Evolutionary conservation across 1,140 invertebrate genomes (phyloP).

Genomic region (Scaptomyza pallida): DNA sequence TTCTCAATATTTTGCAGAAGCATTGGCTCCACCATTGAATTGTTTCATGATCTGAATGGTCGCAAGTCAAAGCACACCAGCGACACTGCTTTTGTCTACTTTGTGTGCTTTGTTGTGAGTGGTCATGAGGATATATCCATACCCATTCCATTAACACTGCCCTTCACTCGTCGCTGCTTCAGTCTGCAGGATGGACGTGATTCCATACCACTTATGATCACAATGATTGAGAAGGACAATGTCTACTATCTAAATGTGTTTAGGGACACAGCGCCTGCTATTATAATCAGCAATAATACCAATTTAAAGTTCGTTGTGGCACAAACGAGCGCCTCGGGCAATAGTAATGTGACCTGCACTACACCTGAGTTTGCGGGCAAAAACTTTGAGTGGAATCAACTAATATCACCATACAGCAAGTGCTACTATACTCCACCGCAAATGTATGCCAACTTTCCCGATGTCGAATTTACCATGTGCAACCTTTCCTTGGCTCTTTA

Average conservation of each 20-base stretch:
- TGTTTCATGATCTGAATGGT: constrained; percentile 69
- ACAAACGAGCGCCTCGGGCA: constrained; percentile 73
- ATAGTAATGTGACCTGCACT: constrained; percentile 72
- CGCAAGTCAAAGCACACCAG: constrained; percentile 54
- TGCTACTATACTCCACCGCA: constrained; percentile 81
- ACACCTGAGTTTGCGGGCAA: constrained; percentile 68
- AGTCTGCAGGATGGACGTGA: constrained; percentile 64
- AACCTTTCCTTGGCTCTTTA: constrained; percentile 73
- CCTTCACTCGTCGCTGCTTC: constrained; percentile 74
- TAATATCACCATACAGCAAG: constrained; percentile 57
- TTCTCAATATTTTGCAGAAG: constrained; percentile 1
- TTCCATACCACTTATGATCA: constrained; percentile 71
- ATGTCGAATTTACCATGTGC: constrained; percentile 74
- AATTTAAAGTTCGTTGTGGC: constrained; percentile 74
- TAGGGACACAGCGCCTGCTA: constrained; percentile 61
- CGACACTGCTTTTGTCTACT: constrained; percentile 75
- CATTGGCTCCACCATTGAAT: constrained; percentile 55
- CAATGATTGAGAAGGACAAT: constrained; percentile 70
- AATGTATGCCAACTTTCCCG: constrained; percentile 77
- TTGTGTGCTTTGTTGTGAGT: constrained; percentile 59
- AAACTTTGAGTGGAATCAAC: constrained; percentile 78
- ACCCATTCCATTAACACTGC: constrained; percentile 63
- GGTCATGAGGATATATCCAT: constrained; percentile 62
- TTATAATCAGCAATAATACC: constrained; percentile 74
- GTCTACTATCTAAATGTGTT: constrained; percentile 73